phyloP scores from a whole-genome alignment of 2,113 vertebrate genomes.

The Pavo muticus region DNA sequence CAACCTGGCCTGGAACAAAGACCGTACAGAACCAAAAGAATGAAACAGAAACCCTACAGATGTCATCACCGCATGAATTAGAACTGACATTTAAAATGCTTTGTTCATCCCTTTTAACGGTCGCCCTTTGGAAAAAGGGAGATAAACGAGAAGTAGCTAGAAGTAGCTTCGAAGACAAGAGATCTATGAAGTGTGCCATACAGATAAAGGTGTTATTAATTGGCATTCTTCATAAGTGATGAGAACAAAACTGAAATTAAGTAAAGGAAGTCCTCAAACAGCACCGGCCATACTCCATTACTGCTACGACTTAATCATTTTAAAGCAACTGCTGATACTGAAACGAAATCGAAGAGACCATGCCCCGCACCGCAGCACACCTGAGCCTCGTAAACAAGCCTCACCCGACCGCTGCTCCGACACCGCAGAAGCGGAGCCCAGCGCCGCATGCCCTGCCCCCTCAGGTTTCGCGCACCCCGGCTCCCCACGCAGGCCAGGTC shows the following conservation, averaged over 20 bases:
- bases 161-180: not conserved
- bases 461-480: no score
- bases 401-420: no score
- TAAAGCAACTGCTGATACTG: not conserved
- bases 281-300: not conserved
- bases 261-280: not conserved
- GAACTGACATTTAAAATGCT: not conserved
- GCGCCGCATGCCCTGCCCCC: no score
- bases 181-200: not conserved
- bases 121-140: not conserved
- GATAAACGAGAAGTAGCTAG: not conserved
- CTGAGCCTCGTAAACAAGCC: not conserved
- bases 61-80: not conserved
- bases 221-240: not conserved
- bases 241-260: not conserved
- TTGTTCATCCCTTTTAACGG: not conserved
- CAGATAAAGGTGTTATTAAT: rapidly evolving
- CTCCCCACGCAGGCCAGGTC: no score
- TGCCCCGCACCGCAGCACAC: not conserved
- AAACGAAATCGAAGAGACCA: not conserved
- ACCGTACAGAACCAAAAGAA: not conserved
- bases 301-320: not conserved
- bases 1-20: no score
- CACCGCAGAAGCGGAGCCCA: no score
- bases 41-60: not conserved